These are phyloP conservation scores for Polyommatus icarus DNA, from an alignment of 2,888 invertebrate species.

Conservation along the genomic window DNA sequence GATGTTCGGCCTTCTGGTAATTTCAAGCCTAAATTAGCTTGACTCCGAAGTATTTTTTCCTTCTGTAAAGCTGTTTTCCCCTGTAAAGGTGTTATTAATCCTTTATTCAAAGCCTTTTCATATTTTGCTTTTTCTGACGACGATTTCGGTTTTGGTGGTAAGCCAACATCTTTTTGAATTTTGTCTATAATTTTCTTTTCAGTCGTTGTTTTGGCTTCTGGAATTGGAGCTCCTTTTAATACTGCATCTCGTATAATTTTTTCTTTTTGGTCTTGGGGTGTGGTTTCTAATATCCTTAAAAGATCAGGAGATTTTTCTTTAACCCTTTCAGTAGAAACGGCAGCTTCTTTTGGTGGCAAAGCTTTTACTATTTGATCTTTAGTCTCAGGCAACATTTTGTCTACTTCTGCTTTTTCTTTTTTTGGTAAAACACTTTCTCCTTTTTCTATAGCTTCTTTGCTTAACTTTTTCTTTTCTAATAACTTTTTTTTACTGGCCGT, in stretches of 20 bases:
- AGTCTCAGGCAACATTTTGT: background rate
- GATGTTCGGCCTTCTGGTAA: slow-evolving; percentile 42
- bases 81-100: slow-evolving; percentile 46
- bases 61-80: slow-evolving; percentile 44
- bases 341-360: slow-evolving; percentile 40
- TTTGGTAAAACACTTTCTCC: slow-evolving; percentile 35
- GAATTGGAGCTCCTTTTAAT: slow-evolving; percentile 43
- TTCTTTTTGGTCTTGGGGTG: slow-evolving; percentile 37
- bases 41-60: slow-evolving; percentile 42
- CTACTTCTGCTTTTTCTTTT: slow-evolving; percentile 35
- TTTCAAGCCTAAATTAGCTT: slow-evolving; percentile 41
- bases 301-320: slow-evolving; percentile 36
- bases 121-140: slow-evolving; percentile 42
- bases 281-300: slow-evolving; percentile 40
- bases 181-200: slow-evolving; percentile 42
- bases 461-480: background rate
- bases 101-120: slow-evolving; percentile 44
- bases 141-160: slow-evolving; percentile 40
- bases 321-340: slow-evolving; percentile 31
- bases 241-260: slow-evolving; percentile 43
- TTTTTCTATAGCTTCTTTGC: slow-evolving; percentile 26
- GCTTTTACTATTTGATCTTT: slow-evolving; percentile 39
- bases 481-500: slow-evolving; percentile 3
- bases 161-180: slow-evolving; percentile 41
- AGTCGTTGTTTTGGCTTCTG: slow-evolving; percentile 46